Conservation (phyloP, 2,888 invertebrate species). For the Oxycera nigricornis region DNA sequence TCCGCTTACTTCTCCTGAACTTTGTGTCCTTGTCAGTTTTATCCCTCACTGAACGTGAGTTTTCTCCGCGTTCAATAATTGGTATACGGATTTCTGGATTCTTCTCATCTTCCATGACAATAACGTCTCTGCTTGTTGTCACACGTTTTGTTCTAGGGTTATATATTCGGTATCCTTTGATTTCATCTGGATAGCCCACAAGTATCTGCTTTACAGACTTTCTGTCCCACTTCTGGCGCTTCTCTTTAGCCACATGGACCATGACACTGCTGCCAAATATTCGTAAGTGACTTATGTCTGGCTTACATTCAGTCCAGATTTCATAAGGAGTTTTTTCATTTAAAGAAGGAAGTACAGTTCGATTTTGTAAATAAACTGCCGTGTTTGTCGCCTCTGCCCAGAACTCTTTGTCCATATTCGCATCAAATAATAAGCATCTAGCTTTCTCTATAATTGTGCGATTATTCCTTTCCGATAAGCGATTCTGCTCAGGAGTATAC, state of each 20-base stretch:
- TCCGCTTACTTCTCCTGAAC: no score
- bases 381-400: slow-evolving; percentile 50
- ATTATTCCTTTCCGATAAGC: background rate
- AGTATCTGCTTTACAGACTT: slow-evolving; percentile 52
- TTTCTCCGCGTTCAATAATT: no score
- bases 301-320: slow-evolving; percentile 54
- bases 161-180: slow-evolving; percentile 50
- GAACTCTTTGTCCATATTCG: slow-evolving; percentile 48
- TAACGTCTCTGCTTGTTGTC: slow-evolving; percentile 33
- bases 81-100: no score
- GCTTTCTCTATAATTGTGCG: background rate
- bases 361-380: slow-evolving; percentile 47
- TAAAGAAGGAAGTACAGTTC: slow-evolving; percentile 6
- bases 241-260: slow-evolving; percentile 53
- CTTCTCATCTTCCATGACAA: slow-evolving; percentile 40
- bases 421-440: slow-evolving; percentile 50
- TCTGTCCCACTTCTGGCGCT: slow-evolving; percentile 52
- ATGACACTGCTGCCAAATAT: slow-evolving; percentile 56
- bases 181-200: slow-evolving; percentile 54
- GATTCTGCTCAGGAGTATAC: background rate
- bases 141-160: slow-evolving; percentile 28
- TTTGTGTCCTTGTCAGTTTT: no score
- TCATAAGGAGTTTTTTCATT: slow-evolving; percentile 54
- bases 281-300: slow-evolving; percentile 53
- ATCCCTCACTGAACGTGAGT: no score